Base-by-base conservation (phyloP, 2,797 vertebrate genomes). In the Pogonophryne albipinna region DNA sequence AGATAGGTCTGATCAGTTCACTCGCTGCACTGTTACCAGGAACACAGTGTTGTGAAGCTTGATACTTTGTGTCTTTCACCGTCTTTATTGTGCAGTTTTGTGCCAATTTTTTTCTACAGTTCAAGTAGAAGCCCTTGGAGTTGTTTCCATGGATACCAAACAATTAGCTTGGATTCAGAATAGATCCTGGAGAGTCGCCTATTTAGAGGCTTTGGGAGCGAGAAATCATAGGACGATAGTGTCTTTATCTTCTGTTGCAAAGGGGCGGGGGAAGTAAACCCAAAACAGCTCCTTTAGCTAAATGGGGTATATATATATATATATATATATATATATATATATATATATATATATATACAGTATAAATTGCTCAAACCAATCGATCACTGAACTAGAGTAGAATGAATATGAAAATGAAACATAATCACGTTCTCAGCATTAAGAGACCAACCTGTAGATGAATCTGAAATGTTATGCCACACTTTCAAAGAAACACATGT, bases 111-210 rank as follows among this genome's bases (percentile, higher is more conserved):
- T 89, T 92, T 90, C 85, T 76, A 74, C 86, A 84, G 85, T 92
- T 90, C 81, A 93, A 94, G 90, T 85, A 88, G 92, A 93, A 95
- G 92, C 92, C 87, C 92, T 95, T 93, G 87, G 94, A 94, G 94
- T 95, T 94, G 96, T 97, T 97, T 93, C 96, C 95, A 97, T 97
- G 96, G 96, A 93, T 93, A 97, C 96, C 92, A 96, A 95, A 95
- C 95, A 96, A 95, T 95, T 95, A 95, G 92, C 93, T 87, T 70
- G 69, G 92, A 92, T 94, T 94, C 87, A 93, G 93, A 93, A 92
- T 93, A 94, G 93, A 94, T 94, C 85, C 92, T 93, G 92, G 90
- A 92, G 85, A 92, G 90, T 79, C 67, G 88, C 89, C 91, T 88
- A 90, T 92, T 93, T 89, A 86, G 87, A 90, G 89, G 88, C 90